Evolutionary conservation across 2,888 invertebrate genomes (phyloP), one percentile per base, ranked within the genome.

Genomic region (Acanthosepion lycidas): DNA sequence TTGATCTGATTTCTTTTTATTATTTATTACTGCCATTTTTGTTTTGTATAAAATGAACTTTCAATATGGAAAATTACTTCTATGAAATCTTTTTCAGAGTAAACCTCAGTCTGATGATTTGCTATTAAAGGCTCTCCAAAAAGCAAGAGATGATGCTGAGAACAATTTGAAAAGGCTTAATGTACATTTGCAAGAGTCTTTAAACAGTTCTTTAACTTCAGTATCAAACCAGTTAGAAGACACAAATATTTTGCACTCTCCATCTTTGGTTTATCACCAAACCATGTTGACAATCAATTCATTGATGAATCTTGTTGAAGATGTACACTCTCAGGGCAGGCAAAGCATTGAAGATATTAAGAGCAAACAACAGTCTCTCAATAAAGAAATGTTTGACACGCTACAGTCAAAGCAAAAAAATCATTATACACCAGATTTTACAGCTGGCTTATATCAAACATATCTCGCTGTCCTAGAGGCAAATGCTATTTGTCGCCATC

Each of bases 401-500:
- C 51, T n/a, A 8, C 53, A 53, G n/a, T 49, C 93, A n/a, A 53
- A 49, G 23, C 28, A 93, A 93, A 42, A 33, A 64, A 55, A n/a
- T 92, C 59, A 92, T 23, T 94, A 93, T 12, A 91, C 95, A 42
- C 91, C 94, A 94, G 51, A 94, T 53, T 96, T 95, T 9, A 96
- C 96, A 94, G 96, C 96, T 92, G 97, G 97, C 94, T 95, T 97
- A 94, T 97, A 97, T 95, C 96, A 96, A 94, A 96, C 96, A 49
- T 96, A 96, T 0, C 95, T 97, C 78, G 96, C 96, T 92, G 95
- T 97, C 23, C 94, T 97, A 55, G 97, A 97, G 95, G 97, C 97
- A 28, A 97, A 97, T 96, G 97, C 97, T 95, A 97, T 97, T 94
- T 96, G 97, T 95, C 96, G 97, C 95, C 95, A 96, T 94, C 95